Conservation (phyloP, 2,113 vertebrate genomes). For the Myrmecobius fasciatus region DNA sequence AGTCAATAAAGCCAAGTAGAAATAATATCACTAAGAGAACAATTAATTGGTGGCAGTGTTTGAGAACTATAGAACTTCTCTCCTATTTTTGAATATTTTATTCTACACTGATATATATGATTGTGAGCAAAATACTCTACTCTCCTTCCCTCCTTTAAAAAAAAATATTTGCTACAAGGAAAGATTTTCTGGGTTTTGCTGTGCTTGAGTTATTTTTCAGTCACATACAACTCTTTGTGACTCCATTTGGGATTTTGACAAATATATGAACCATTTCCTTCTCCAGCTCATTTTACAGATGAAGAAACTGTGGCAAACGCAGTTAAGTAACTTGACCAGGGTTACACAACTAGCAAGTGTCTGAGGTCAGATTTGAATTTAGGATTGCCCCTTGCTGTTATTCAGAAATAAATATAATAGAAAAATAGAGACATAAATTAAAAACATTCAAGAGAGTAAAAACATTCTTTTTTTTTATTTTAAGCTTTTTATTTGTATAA, state of each 20-base stretch:
- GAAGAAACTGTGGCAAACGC: neutral
- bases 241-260: neutral
- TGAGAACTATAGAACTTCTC: neutral
- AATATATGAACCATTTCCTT: neutral
- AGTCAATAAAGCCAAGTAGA: neutral
- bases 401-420: neutral
- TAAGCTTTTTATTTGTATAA: no score
- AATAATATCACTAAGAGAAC: neutral
- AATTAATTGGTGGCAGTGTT: neutral
- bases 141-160: neutral
- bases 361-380: neutral
- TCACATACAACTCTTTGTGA: neutral
- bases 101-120: neutral
- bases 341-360: neutral
- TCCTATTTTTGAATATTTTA: neutral
- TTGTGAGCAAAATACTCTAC: neutral
- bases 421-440: neutral
- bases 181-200: neutral
- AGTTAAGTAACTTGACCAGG: no score
- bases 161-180: neutral
- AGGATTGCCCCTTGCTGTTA: neutral
- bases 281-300: neutral
- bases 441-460: neutral
- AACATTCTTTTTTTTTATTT: no score
- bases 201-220: no score